A percentile compares a stretch with the other conserved stretches of the same genome.
Evolutionary conservation across 2,113 vertebrate species (phyloP).

Genomic region (Damaliscus lunatus): DNA sequence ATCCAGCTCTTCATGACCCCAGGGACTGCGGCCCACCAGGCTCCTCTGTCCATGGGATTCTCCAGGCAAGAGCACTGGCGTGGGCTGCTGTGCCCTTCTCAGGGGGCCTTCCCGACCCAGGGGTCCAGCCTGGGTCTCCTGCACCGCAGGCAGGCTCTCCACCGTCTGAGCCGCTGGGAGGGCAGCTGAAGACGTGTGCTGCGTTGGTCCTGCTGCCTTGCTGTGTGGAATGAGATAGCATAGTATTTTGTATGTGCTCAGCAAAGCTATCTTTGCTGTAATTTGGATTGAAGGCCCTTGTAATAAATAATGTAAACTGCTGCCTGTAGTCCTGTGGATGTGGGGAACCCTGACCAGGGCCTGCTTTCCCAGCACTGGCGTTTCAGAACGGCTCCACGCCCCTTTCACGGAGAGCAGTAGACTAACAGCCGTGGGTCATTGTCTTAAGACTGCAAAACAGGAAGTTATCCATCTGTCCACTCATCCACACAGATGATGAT

Average conservation of each 20-base stretch:
- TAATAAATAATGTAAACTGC: neutral
- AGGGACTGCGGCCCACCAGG: rapidly evolving
- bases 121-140: neutral
- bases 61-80: neutral
- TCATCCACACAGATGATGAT: neutral
- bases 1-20: neutral
- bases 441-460: neutral
- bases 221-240: neutral
- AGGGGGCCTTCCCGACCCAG: neutral
- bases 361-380: rapidly evolving
- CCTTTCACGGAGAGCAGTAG: neutral
- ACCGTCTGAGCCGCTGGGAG: neutral
- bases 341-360: too few relatives aligned
- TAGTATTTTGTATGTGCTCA: neutral
- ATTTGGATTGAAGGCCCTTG: neutral
- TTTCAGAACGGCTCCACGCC: neutral
- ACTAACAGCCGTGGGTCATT: rapidly evolving
- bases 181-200: neutral
- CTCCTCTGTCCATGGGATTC: neutral
- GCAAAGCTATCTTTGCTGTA: neutral
- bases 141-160: rapidly evolving
- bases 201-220: neutral
- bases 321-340: rapidly evolving
- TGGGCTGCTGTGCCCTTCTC: neutral
- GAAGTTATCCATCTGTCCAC: neutral